Evolutionary conservation across 2,797 vertebrate genomes (phyloP), one percentile per base, ranked within the genome.

Genomic region (Anguilla obscura): DNA sequence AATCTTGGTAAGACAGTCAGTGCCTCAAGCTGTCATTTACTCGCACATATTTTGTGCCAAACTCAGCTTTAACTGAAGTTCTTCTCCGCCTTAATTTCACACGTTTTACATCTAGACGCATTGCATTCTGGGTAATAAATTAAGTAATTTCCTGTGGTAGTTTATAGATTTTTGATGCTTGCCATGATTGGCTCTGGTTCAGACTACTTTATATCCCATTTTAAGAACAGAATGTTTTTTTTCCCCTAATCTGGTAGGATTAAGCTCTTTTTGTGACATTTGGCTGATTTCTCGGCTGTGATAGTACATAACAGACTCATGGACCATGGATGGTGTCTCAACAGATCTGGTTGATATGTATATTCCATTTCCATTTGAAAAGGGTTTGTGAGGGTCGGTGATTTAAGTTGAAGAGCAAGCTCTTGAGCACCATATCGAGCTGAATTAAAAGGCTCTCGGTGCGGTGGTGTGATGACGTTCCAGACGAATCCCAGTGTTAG

Each of bases 311-410:
- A 52, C 18, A 14, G 45, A 50, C 80, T 83, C 10, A 27, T 52
- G 24, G 48, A 52, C 24, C 24, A 54, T 54, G 21, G 14, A 24
- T n/a, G 24, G 8, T n/a, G 16, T 83, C n/a, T 12, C 40, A 24
- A 10, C 80, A 48, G 18, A 45, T 40, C 21, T 21, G n/a, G 18
- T 1, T 83, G 40, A 24, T 12, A 52, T 83, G 27, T 83, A 12
- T 83, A 52, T 83, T 54, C 50, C 48, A 54, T 83, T 69, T 83
- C 45, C 80, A n/a, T 50, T 52, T 83, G 18, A 50, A n/a, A 52
- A 52, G 52, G 50, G 10, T 27, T 27, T 2, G 7, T 83, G 18
- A 83, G n/a, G 8, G 52, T n/a, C 1, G 36, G 36, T 21, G 3
- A 82, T 45, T 48, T 74, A 12, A 33, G 30, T 36, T 30, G 2